Evolutionary conservation across 2,113 vertebrate genomes (phyloP), one percentile per base, ranked within the genome.

Genomic region (Theristicus caerulescens): DNA sequence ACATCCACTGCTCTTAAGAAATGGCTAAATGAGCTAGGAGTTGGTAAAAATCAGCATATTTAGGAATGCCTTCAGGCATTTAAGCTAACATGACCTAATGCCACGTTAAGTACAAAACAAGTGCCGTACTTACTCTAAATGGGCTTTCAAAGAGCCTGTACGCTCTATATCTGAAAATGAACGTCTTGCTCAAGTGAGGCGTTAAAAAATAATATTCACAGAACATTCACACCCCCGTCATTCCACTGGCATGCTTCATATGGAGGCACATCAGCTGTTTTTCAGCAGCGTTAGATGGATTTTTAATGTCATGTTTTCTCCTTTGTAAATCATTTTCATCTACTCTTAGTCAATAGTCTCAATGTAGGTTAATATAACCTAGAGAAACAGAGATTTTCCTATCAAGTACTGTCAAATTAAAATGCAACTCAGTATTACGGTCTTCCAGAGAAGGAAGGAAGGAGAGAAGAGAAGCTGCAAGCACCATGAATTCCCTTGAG

Each of bases 41-140:
- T 11, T 80, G 76, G 54, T 52, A 66, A 42, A 81, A 66, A 4
- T 42, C 29, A 42, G 64, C 14, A 5, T 14, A 57, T 40, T 51
- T 2, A 66, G 55, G 59, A 86, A 91, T 20, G 42, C 24, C 69
- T 77, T n/a, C 27, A 55, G 86, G 59, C 55, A 8, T 22, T 46
- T 31, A 13, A 73, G 90, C 42, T 44, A 67, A 26, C 9, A 11
- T 6, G n/a, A 77, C 51, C 78, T 29, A 21, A 38, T 13, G 62
- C 6, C 57, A 20, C 0, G 1, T 2, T 0, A 12, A 52, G 61
- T 25, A 31, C 52, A 24, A 44, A 65, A 7, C 4, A 9, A 83
- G 76, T 2, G 54, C 49, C 16, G 32, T 1, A 10, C 42, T 86
- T 3, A 0, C 34, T 24, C 55, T 12, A 51, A 36, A 7, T 0